A percentile compares a stretch with the other conserved stretches of the same genome.
Evolutionary conservation across 2,113 vertebrate species (phyloP).

Genomic region (Madoqua kirkii): DNA sequence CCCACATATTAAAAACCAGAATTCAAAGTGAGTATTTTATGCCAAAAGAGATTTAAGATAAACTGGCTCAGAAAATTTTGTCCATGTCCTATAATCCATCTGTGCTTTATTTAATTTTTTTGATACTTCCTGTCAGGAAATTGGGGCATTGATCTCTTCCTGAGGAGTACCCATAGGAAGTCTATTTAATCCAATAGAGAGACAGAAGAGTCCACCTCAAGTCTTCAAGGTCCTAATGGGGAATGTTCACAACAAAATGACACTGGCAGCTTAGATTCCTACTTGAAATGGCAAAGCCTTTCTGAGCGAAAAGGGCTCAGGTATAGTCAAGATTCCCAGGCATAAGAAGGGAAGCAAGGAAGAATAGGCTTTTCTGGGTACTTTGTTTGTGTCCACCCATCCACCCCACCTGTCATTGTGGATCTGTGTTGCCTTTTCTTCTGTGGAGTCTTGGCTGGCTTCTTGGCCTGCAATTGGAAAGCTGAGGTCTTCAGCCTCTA

Average conservation of each 20-base stretch:
- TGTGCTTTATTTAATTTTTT: neutral
- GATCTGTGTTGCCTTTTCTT: neutral
- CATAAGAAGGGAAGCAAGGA: neutral
- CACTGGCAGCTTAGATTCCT: neutral
- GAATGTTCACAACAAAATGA: neutral
- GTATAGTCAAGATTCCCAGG: neutral
- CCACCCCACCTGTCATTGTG: neutral
- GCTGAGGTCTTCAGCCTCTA: neutral
- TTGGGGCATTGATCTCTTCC: neutral
- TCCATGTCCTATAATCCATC: neutral
- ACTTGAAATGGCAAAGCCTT: neutral
- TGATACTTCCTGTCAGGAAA: neutral
- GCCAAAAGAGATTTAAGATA: neutral
- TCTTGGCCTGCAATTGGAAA: neutral
- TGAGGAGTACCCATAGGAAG: neutral
- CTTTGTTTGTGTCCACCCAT: neutral
- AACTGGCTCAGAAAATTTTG: neutral
- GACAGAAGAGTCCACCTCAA: neutral
- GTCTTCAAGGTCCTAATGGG: neutral
- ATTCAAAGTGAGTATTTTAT: constrained; percentile 31
- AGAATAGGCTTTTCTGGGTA: neutral
- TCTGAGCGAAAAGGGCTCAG: neutral
- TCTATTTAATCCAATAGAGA: neutral
- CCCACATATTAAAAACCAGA: neutral
- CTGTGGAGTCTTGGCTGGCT: neutral